Conservation (phyloP, 1,140 invertebrate genomes). For the Spodoptera frugiperda region DNA sequence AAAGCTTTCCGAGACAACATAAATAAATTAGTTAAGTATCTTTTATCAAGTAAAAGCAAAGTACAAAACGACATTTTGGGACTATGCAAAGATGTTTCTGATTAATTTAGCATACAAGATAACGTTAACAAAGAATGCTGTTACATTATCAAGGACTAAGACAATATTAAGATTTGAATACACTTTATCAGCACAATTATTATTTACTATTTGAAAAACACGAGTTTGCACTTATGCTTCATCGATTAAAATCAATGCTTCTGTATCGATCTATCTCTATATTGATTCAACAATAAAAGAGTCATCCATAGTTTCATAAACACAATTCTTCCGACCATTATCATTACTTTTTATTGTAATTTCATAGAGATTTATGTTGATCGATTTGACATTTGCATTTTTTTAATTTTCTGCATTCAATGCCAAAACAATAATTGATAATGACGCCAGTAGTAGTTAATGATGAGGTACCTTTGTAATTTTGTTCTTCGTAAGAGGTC, state of each 20-base stretch:
- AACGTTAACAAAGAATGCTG: no score
- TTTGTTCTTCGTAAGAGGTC: conserved; percentile 68
- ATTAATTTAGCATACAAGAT: no score
- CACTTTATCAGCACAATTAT: neutral
- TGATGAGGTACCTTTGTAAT: conserved; percentile 71
- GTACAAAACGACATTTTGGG: no score
- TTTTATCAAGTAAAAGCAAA: no score
- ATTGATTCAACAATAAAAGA: conserved; percentile 28
- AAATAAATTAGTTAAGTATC: no score
- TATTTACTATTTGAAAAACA: neutral
- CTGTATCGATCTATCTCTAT: conserved; percentile 4
- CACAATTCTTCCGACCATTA: conserved; percentile 27
- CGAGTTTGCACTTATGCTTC: neutral
- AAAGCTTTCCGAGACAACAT: no score
- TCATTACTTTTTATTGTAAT: conserved; percentile 49
- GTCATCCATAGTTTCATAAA: conserved; percentile 37
- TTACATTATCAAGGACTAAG: no score
- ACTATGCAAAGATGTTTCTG: no score
- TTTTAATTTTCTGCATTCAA: conserved; percentile 46
- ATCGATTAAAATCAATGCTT: conserved; percentile 11
- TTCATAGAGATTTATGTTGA: conserved; percentile 55
- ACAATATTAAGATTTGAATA: no score
- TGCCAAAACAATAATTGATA: conserved; percentile 40
- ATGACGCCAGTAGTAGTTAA: conserved; percentile 19
- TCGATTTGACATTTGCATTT: conserved; percentile 51